Evolutionary conservation across 2,888 invertebrate genomes (phyloP).

Genomic region (Chelonus formosanus): DNA sequence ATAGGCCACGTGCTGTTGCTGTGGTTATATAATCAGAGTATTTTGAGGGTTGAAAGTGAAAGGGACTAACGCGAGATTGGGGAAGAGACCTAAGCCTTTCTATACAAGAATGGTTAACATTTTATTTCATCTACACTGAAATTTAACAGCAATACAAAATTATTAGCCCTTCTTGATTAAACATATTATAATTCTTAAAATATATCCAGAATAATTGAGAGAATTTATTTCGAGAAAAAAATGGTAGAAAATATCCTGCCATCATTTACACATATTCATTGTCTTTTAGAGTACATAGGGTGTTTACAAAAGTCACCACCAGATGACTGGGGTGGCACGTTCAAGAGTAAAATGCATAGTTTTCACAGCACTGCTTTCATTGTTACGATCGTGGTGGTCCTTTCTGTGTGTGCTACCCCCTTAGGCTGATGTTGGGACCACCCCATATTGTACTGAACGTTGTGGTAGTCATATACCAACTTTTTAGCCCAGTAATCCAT

Average conservation of each 20-base stretch:
- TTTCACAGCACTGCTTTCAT: constrained; percentile 44
- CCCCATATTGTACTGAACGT: constrained; percentile 22
- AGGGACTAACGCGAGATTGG: constrained; percentile 34
- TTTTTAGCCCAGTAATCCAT: constrained; percentile 42
- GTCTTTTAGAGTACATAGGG: constrained; percentile 26
- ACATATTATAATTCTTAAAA: too few relatives aligned
- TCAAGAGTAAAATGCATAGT: constrained; percentile 45
- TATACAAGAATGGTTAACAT: constrained; percentile 27
- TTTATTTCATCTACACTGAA: too few relatives aligned
- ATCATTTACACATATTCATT: background rate
- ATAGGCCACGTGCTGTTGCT: constrained; percentile 60
- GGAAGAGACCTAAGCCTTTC: constrained; percentile 23
- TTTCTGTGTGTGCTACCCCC: constrained; percentile 33
- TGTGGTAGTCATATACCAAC: constrained; percentile 36
- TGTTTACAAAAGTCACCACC: constrained; percentile 64
- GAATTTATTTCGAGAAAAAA: too few relatives aligned
- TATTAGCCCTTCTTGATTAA: too few relatives aligned
- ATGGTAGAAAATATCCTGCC: too few relatives aligned
- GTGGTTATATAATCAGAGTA: constrained; percentile 62
- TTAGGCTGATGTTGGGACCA: constrained; percentile 26
- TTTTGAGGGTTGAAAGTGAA: constrained; percentile 54
- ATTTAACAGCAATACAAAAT: too few relatives aligned
- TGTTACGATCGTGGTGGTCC: constrained; percentile 42
- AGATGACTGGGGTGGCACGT: constrained; percentile 59
- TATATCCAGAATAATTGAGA: too few relatives aligned